Percentiles rank a stretch among this genome's conserved stretches.
Evolutionary conservation across 2,888 invertebrate species (phyloP).

Genomic region (Tiliacea aurago): DNA sequence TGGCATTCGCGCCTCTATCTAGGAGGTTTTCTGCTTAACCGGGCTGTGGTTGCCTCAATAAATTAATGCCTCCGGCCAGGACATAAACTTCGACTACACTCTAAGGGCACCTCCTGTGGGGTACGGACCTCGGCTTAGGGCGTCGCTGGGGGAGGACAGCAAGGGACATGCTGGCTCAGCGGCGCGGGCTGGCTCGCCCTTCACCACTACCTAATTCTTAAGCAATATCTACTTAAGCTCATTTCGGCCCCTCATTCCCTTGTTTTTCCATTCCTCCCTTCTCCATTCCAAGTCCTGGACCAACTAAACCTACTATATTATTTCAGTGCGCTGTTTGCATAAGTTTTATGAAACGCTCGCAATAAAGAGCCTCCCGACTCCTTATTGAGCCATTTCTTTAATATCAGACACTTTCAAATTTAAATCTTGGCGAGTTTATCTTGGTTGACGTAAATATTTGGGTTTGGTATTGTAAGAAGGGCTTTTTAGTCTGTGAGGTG

Average conservation of each 20-base stretch:
- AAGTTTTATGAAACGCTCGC: constrained; percentile 70
- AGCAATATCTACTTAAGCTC: constrained; percentile 27
- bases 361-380: constrained; percentile 60
- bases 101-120: too few species aligned
- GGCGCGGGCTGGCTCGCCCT: too few species aligned
- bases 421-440: constrained; percentile 61
- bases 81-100: too few species aligned
- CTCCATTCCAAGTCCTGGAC: constrained; percentile 40
- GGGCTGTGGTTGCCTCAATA: too few species aligned
- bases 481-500: background rate
- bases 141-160: too few species aligned
- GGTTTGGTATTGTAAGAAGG: constrained; percentile 13
- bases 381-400: constrained; percentile 65
- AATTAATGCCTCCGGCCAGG: too few species aligned
- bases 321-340: constrained; percentile 70
- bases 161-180: too few species aligned
- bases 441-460: constrained; percentile 46
- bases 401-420: constrained; percentile 68
- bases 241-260: constrained; percentile 13
- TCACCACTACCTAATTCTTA: too few species aligned
- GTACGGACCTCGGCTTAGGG: too few species aligned
- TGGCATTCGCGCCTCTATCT: too few species aligned
- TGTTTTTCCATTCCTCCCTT: constrained; percentile 16
- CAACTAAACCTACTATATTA: constrained; percentile 70
- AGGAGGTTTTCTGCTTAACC: too few species aligned